These are phyloP conservation scores for Macrosiphum euphorbiae DNA, from an alignment of 2,888 invertebrate species.

Conservation along the genomic window DNA sequence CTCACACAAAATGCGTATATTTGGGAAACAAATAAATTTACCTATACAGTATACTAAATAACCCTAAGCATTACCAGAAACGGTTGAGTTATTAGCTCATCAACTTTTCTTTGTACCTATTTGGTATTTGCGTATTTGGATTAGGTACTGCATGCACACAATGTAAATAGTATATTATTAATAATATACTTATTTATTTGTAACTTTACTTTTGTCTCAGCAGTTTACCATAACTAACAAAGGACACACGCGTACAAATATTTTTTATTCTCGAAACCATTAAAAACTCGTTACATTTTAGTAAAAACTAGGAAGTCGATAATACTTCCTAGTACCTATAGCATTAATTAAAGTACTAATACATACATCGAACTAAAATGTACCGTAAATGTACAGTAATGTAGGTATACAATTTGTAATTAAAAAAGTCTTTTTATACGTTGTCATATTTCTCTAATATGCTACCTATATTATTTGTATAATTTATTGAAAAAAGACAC, in stretches of 20 bases:
- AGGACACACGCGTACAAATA: not conserved
- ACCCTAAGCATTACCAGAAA: conserved; percentile 26
- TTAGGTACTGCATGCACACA: not conserved
- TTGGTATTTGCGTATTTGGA: not conserved
- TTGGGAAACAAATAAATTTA: conserved; percentile 22
- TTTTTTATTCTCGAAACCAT: not conserved
- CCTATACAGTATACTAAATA: not conserved
- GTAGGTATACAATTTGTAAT: not conserved
- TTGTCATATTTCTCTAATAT: not conserved
- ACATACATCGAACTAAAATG: not conserved
- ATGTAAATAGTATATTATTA: not conserved
- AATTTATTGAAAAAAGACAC: not conserved
- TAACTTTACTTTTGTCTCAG: not conserved
- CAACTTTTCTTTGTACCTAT: not conserved
- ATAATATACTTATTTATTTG: not conserved
- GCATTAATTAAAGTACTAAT: too few species aligned
- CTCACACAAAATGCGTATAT: not conserved
- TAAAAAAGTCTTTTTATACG: not conserved
- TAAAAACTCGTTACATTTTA: conserved; percentile 17
- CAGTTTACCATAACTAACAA: conserved; percentile 6
- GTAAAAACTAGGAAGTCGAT: not conserved
- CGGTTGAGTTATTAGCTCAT: not conserved
- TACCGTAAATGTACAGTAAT: not conserved
- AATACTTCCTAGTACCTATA: not conserved
- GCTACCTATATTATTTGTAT: not conserved